A percentile compares a stretch with the other conserved stretches of the same genome.
Evolutionary conservation across 2,888 invertebrate genomes (phyloP).

Genomic region (Colletes collaris): DNA sequence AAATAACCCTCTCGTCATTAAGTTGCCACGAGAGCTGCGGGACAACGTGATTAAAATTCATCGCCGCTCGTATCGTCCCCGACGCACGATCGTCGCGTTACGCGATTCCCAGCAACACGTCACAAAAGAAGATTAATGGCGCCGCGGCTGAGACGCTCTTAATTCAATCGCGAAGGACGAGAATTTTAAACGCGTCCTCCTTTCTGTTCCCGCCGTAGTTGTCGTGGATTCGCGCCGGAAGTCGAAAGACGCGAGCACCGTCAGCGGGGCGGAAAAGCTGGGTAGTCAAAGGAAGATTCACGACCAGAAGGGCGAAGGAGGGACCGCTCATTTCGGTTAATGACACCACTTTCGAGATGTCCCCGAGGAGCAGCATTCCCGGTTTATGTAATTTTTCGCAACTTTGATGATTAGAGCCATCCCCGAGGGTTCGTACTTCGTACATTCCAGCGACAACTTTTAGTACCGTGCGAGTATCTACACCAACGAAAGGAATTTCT

Average conservation of each 20-base stretch:
- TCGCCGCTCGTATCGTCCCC: too few relatives aligned
- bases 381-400: slow-evolving; percentile 74
- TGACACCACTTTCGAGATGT: slow-evolving; percentile 63
- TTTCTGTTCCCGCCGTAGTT: slow-evolving; percentile 24
- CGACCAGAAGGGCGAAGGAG: slow-evolving; percentile 50
- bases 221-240: slow-evolving; percentile 48
- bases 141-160: slow-evolving; percentile 5
- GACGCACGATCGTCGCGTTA: slow-evolving; percentile 9
- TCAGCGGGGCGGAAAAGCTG: slow-evolving; percentile 27
- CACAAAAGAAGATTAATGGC: slow-evolving; percentile 36
- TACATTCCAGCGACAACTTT: slow-evolving; percentile 15
- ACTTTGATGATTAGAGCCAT: slow-evolving; percentile 65
- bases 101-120: slow-evolving; percentile 15
- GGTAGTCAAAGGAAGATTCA: slow-evolving; percentile 40
- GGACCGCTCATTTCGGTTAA: slow-evolving; percentile 71
- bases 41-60: too few relatives aligned
- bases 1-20: too few relatives aligned
- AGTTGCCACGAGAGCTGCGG: too few relatives aligned
- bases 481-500: slow-evolving; percentile 17
- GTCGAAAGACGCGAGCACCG: slow-evolving; percentile 45
- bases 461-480: slow-evolving; percentile 8
- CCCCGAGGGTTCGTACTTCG: slow-evolving; percentile 15
- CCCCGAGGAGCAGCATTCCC: slow-evolving; percentile 47
- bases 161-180: slow-evolving; percentile 34
- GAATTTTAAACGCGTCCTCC: slow-evolving; percentile 40